A percentile compares a stretch with the other conserved stretches of the same genome.
Conservation (phyloP, 2,888 invertebrate genomes). For the Tuta absoluta region DNA sequence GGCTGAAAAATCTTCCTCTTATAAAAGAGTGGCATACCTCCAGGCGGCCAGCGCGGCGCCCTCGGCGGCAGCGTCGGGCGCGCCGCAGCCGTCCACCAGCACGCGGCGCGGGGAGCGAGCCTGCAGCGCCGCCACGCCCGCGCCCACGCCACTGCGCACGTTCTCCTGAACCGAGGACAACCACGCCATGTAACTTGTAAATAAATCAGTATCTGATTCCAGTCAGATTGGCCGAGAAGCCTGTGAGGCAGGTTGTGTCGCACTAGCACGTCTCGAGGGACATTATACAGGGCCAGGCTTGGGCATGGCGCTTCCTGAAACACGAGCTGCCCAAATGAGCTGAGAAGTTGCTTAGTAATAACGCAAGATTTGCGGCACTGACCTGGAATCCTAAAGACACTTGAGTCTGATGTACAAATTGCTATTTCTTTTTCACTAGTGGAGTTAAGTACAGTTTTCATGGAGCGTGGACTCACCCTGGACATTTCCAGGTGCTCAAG, state of each 20-base stretch:
- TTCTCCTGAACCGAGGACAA: constrained; percentile 54
- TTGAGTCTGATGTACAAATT: too few relatives aligned
- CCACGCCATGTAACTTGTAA: neutral
- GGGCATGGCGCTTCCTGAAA: too few relatives aligned
- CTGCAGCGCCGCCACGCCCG: constrained; percentile 54
- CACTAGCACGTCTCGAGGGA: too few relatives aligned
- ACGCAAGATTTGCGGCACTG: too few relatives aligned
- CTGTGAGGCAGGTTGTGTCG: too few relatives aligned
- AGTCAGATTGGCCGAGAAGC: too few relatives aligned
- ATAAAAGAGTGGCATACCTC: constrained; percentile 65
- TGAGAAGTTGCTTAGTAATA: too few relatives aligned
- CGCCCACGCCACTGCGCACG: constrained; percentile 62
- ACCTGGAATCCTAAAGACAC: neutral
- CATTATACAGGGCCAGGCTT: too few relatives aligned
- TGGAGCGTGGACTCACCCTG: constrained; percentile 44
- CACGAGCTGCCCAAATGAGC: too few relatives aligned
- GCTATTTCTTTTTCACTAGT: too few relatives aligned
- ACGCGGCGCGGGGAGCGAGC: constrained; percentile 32
- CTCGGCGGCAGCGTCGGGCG: constrained; percentile 85
- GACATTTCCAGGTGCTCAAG: constrained; percentile 61
- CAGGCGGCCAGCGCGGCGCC: constrained; percentile 82
- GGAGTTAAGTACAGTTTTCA: too few relatives aligned
- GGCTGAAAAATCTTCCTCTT: too few relatives aligned
- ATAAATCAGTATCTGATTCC: neutral
- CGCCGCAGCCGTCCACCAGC: constrained; percentile 80